Conservation (phyloP, 1,140 invertebrate species). For the Apis laboriosa region DNA sequence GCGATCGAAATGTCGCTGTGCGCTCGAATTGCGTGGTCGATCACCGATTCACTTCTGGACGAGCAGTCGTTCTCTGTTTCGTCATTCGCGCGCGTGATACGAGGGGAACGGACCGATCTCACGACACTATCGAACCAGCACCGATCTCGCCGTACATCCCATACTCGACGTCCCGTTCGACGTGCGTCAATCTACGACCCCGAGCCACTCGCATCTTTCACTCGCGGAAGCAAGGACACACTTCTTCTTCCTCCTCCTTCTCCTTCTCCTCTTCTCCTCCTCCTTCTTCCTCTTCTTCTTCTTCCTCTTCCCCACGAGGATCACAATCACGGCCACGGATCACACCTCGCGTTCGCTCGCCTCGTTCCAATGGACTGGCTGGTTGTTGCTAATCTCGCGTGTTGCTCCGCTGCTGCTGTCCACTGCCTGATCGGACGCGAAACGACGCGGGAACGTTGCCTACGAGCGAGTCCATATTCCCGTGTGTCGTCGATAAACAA, state of each 20-base stretch:
- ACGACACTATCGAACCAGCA: constrained; percentile 21
- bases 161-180: neutral
- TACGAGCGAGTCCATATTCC: constrained; percentile 49
- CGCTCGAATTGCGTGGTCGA: neutral
- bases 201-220: constrained; percentile 16
- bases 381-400: constrained; percentile 17
- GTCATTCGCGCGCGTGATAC: neutral
- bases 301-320: too few species aligned
- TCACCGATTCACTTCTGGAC: neutral
- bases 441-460: constrained; percentile 36
- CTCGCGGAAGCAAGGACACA: too few species aligned
- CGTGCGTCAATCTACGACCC: neutral
- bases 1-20: neutral
- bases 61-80: neutral
- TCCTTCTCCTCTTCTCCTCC: neutral
- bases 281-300: neutral
- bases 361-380: neutral
- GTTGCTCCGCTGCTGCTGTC: neutral
- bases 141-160: neutral
- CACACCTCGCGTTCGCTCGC: neutral
- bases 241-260: neutral
- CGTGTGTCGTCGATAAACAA: constrained; percentile 1
- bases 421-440: constrained; percentile 32
- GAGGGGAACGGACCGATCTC: neutral
- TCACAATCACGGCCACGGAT: neutral